These are phyloP conservation scores for Zonotrichia leucophrys DNA, from an alignment of 2,113 vertebrate species.

Conservation along the genomic window DNA sequence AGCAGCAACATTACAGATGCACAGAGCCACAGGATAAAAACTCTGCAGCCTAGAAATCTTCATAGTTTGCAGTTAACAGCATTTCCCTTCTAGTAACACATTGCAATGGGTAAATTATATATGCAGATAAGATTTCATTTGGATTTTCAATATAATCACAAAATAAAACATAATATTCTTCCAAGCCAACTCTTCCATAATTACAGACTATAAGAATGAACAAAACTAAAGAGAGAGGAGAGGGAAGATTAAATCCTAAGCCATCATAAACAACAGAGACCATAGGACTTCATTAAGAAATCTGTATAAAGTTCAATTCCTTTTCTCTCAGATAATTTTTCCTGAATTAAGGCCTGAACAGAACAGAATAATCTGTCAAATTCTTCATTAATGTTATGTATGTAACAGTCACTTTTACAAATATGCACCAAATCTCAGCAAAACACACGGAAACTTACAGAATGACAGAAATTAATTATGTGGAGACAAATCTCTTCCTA, in stretches of 20 bases:
- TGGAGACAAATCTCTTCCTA: not conserved
- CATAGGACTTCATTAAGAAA: not conserved
- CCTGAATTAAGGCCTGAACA: not conserved
- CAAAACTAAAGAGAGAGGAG: not conserved
- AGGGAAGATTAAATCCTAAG: not conserved
- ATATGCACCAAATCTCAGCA: not conserved
- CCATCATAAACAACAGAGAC: not conserved
- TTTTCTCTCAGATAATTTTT: not conserved
- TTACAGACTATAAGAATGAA: not conserved
- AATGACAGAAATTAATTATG: not conserved
- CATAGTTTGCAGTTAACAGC: not conserved
- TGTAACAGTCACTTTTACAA: not conserved
- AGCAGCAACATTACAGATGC: not conserved
- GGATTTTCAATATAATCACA: not conserved
- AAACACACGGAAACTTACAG: not conserved
- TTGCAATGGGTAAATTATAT: not conserved
- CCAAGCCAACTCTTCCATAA: not conserved
- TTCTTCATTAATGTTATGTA: not conserved
- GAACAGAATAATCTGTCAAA: not conserved
- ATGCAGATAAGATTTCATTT: not conserved
- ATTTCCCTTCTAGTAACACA: not conserved
- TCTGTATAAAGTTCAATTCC: not conserved
- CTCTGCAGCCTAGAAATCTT: not conserved
- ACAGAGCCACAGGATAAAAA: not conserved
- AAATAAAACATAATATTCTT: not conserved